Conservation (phyloP, 2,113 vertebrate species). For the Chloebia gouldiae region DNA sequence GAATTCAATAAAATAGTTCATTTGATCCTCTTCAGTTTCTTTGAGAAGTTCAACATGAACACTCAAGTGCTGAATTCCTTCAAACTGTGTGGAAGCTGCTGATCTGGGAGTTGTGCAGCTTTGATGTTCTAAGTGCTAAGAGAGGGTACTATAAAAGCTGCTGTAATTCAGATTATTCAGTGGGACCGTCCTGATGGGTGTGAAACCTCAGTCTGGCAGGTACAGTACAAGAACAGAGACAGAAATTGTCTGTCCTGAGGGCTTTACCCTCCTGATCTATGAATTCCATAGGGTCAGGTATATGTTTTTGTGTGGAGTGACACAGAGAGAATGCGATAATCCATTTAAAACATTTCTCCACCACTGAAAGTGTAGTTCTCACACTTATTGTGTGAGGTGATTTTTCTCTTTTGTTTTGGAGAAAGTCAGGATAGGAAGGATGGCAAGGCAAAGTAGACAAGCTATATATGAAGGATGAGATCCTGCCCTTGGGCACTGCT, state of each 20-base stretch:
- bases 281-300: neutral
- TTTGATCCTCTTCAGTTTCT: constrained; percentile 41
- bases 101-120: neutral
- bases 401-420: neutral
- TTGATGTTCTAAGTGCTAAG: neutral
- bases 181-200: accelerated
- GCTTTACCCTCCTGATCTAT: neutral
- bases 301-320: neutral
- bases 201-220: neutral
- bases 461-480: neutral
- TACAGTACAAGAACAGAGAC: neutral
- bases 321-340: neutral
- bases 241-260: neutral
- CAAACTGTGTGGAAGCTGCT: neutral
- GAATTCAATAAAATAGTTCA: constrained; percentile 3
- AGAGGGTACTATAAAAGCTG: neutral
- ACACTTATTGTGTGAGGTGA: neutral
- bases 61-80: neutral
- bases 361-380: neutral
- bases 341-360: neutral
- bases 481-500: neutral
- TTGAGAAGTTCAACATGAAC: constrained; percentile 20
- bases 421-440: neutral
- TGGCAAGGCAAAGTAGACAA: neutral
- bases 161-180: neutral